Evolutionary conservation across 35 echinoderm and acorn worm species (phyloP).

Genomic region (Heliocidaris erythrogramma): DNA sequence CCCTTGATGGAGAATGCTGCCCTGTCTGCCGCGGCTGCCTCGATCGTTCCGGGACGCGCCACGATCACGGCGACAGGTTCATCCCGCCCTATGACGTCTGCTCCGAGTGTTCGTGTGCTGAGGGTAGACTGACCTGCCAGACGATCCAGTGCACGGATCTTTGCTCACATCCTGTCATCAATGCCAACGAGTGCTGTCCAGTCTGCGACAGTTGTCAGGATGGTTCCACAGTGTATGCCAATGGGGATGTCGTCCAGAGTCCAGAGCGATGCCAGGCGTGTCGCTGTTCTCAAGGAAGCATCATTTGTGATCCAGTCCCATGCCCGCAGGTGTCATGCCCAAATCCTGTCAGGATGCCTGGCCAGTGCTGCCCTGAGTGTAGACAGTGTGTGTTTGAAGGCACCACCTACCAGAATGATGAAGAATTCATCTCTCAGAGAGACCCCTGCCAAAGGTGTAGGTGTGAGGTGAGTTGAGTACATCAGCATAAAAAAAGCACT

Average conservation of each 20-base stretch:
- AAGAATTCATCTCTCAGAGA: conserved; percentile 63
- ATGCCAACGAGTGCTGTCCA: conserved; percentile 73
- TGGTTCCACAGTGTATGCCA: conserved; percentile 52
- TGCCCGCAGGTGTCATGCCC: conserved; percentile 70
- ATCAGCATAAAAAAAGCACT: too few species aligned
- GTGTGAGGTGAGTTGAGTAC: conserved; percentile 67
- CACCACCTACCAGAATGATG: conserved; percentile 58
- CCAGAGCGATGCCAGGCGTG: conserved; percentile 71
- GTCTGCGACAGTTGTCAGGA: conserved; percentile 82
- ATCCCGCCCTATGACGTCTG: conserved; percentile 67
- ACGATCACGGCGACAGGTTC: conserved; percentile 61
- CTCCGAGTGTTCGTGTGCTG: conserved; percentile 76
- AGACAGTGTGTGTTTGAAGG: conserved; percentile 75
- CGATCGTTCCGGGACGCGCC: conserved; percentile 67
- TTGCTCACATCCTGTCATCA: conserved; percentile 75
- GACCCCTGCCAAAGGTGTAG: conserved; percentile 73
- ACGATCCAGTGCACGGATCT: conserved; percentile 59
- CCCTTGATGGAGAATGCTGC: conserved; percentile 74
- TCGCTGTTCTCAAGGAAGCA: conserved; percentile 67
- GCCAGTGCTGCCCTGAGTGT: conserved; percentile 84
- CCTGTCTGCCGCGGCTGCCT: conserved; percentile 83
- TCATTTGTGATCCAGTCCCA: conserved; percentile 56
- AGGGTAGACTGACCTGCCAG: conserved; percentile 71
- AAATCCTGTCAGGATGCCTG: conserved; percentile 53
- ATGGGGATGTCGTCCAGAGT: conserved; percentile 50